Evolutionary conservation across 2,797 vertebrate genomes (phyloP).

Genomic region (Chelmon rostratus): DNA sequence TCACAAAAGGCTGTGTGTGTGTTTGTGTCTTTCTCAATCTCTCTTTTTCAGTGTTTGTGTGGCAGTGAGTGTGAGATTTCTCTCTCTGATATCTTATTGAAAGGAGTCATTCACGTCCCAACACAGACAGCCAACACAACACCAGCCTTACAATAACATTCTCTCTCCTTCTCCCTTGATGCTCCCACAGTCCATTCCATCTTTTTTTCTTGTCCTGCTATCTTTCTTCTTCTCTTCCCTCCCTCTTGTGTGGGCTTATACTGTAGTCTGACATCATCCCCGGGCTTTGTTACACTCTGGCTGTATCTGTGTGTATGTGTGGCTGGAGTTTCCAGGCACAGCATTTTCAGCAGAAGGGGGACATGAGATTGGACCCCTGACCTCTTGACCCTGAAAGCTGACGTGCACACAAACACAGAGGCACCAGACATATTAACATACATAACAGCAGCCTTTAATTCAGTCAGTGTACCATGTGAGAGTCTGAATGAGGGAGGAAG

Average conservation of each 20-base stretch:
- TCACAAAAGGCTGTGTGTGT: conserved; percentile 34
- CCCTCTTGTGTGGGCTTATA: not conserved
- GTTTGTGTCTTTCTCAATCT: not conserved
- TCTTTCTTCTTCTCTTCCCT: conserved; percentile 29
- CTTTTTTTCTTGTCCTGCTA: not conserved
- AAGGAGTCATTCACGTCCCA: conserved; percentile 65
- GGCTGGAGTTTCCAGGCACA: conserved; percentile 15
- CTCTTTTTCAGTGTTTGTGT: not conserved
- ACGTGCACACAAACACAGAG: not conserved
- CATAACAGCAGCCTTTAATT: not conserved
- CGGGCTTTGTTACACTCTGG: not conserved
- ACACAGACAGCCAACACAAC: conserved; percentile 48
- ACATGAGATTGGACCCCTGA: conserved; percentile 23
- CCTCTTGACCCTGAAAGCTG: conserved; percentile 40
- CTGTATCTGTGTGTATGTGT: conserved; percentile 9
- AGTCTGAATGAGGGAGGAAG: not conserved
- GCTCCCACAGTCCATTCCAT: conserved; percentile 1
- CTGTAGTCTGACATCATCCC: conserved; percentile 54
- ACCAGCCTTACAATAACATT: conserved; percentile 30
- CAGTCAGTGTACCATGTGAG: not conserved
- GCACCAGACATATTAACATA: too few species aligned
- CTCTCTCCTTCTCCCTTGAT: not conserved
- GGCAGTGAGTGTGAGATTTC: conserved; percentile 46
- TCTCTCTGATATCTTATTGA: conserved; percentile 61
- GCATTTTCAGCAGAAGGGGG: conserved; percentile 23